Conservation (phyloP, 2,888 invertebrate genomes). For the Ectemnius continuus region DNA sequence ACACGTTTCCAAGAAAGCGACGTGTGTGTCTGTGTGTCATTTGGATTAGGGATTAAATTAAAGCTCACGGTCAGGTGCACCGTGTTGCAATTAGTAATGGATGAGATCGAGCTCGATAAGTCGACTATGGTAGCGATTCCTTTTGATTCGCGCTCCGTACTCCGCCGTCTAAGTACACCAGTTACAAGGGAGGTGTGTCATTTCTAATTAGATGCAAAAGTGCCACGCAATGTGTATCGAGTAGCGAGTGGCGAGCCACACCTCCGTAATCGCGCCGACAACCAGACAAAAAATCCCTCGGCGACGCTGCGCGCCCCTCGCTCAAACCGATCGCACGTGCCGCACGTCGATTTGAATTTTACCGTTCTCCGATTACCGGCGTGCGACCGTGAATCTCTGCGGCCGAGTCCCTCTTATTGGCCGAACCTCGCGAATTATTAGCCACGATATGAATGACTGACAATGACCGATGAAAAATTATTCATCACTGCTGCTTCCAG, state of each 20-base stretch:
- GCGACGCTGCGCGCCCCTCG: not conserved
- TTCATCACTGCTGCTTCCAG: not conserved
- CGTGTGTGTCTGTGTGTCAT: too few species aligned
- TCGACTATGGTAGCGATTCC: not conserved
- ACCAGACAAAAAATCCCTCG: not conserved
- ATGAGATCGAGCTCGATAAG: constrained; percentile 1
- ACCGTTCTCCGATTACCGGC: not conserved
- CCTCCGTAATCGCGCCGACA: not conserved
- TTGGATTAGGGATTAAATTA: too few species aligned
- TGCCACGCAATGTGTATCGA: not conserved
- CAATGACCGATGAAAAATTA: constrained; percentile 5
- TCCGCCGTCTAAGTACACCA: not conserved
- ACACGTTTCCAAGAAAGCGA: too few species aligned
- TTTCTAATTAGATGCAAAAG: constrained; percentile 1
- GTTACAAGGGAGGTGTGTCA: not conserved
- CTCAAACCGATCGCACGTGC: not conserved
- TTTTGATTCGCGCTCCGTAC: not conserved
- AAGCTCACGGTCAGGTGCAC: not conserved
- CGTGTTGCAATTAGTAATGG: not conserved
- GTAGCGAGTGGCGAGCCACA: not conserved
- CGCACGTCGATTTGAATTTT: not conserved
- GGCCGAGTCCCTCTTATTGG: not conserved
- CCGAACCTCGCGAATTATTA: not conserved
- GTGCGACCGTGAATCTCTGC: not conserved
- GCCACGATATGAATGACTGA: not conserved